Conservation (phyloP, 2,113 vertebrate genomes). For the Urocynchramus pylzowi region DNA sequence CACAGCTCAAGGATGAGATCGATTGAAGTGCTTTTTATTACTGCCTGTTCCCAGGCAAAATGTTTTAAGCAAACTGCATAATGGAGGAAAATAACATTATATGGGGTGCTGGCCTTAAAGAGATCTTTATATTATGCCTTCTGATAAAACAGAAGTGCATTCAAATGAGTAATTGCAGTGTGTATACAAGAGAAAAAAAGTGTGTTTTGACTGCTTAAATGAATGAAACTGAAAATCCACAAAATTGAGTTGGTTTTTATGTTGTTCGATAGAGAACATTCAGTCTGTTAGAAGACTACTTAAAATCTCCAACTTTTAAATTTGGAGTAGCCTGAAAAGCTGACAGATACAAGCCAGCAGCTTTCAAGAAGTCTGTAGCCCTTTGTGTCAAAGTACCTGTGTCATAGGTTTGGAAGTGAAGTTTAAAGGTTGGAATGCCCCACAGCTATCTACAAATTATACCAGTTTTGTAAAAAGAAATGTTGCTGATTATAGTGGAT, state of each 20-base stretch:
- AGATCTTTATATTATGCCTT: conserved; percentile 47
- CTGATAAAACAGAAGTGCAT: conserved; percentile 53
- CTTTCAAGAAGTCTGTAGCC: not conserved
- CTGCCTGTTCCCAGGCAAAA: conserved; percentile 43
- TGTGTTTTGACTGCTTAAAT: not conserved
- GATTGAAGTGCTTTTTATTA: conserved; percentile 63
- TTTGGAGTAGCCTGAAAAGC: not conserved
- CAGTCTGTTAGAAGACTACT: not conserved
- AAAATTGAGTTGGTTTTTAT: not conserved
- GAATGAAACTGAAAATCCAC: not conserved
- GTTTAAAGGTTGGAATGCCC: not conserved
- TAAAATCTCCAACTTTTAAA: not conserved
- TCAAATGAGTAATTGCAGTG: conserved; percentile 12
- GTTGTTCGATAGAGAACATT: not conserved
- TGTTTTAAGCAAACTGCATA: conserved; percentile 57
- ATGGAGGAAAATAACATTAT: conserved; percentile 64
- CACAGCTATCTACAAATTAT: not conserved
- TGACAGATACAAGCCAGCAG: not conserved
- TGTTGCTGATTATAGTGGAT: not conserved
- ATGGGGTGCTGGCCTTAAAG: conserved; percentile 37
- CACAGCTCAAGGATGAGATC: conserved; percentile 33
- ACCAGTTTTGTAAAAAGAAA: not conserved
- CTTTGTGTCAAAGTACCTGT: not conserved
- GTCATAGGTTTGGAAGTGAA: not conserved
- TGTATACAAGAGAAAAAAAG: not conserved